Percentiles rank a stretch among this genome's conserved stretches.
Evolutionary conservation across 2,888 invertebrate genomes (phyloP).

Genomic region (Cosmia trapezina): DNA sequence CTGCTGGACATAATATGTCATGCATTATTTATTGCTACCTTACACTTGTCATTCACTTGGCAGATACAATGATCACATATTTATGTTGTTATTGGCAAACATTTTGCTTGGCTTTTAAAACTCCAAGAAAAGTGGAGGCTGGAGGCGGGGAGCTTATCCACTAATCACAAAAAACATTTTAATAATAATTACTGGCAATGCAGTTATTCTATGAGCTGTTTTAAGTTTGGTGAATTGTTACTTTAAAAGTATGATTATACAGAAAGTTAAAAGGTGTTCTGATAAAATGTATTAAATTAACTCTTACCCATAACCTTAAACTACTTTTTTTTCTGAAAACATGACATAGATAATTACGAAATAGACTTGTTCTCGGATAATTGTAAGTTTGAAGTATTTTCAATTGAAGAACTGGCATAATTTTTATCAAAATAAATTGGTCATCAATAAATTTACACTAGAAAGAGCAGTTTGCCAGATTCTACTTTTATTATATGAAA

Average conservation of each 20-base stretch:
- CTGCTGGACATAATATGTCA: too few relatives aligned
- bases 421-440: neutral
- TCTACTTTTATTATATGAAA: neutral
- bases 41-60: neutral
- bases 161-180: neutral
- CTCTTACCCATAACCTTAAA: slow-evolving; percentile 75
- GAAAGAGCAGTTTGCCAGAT: neutral
- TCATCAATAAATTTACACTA: neutral
- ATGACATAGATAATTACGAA: slow-evolving; percentile 23
- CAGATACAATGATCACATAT: neutral
- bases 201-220: neutral
- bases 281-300: neutral
- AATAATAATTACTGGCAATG: neutral
- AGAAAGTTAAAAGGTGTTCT: neutral
- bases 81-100: neutral
- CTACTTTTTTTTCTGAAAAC: slow-evolving; percentile 66
- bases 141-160: neutral
- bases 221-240: neutral
- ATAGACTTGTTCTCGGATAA: slow-evolving; percentile 1
- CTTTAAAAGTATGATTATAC: neutral
- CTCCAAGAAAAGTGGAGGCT: neutral
- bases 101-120: neutral
- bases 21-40: neutral
- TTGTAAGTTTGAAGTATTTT: slow-evolving; percentile 11
- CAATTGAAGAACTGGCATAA: slow-evolving; percentile 44